Base-by-base conservation (phyloP, 2,888 invertebrate species). In the Polietes domitor region DNA sequence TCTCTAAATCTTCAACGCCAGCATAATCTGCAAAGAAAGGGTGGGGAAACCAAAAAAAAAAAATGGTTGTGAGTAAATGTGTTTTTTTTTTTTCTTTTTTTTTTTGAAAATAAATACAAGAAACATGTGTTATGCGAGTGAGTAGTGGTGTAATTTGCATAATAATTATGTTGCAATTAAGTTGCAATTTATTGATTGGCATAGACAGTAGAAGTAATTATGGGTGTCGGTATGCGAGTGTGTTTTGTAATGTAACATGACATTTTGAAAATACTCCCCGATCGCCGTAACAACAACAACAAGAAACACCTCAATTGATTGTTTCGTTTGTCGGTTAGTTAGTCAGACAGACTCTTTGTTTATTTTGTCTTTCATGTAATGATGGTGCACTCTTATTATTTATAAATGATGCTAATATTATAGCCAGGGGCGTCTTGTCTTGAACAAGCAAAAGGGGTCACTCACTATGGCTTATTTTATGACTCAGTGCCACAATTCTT, bases 221-320 rank as follows among this genome's bases (percentile, higher is more conserved):
- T n/a, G n/a, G n/a, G n/a, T n/a, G n/a, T n/a, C n/a, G n/a, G n/a
- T n/a, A n/a, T n/a, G n/a, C n/a, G n/a, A n/a, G n/a, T n/a, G n/a
- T n/a, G n/a, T 76, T 19, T 79, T 71, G 76, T 73, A 76, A 84
- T 73, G 63, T 76, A 78, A 78, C 78, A 76, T 81, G 80, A 81
- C 80, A 84, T 84, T 84, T 81, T 76, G 24, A 21, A 68, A 4
- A 68, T 9, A 43, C 43, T 15, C 19, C 0, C 15, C 32, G 17
- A 9, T 28, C 7, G 41, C 70, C 63, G 47, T 74, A 75, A 21
- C 26, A 55, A 78, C 32, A 37, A n/a, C 72, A 68, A 72, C 53
- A 63, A 58, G 63, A 53, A 82, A 58, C 55, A 72, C 53, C 41
- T 63, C 43, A 47, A 50, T 63, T 43, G 47, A 53, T 41, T 55